phyloP scores from a whole-genome alignment of 2,888 invertebrate species.

The Stenurella melanura region DNA sequence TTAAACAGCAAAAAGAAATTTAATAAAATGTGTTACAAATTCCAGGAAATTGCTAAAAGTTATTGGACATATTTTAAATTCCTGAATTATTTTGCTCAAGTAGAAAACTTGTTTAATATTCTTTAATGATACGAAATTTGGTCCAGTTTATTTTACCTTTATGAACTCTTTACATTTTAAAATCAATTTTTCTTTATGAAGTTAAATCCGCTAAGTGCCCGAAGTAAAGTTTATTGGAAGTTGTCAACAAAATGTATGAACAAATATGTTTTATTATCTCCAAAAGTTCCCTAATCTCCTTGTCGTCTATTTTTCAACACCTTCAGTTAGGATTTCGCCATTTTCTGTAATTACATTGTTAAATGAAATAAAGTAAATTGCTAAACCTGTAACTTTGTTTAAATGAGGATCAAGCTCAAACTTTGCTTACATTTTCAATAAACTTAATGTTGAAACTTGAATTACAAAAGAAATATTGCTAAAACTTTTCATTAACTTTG shows the following conservation, averaged over 20 bases:
- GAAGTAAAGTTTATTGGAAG: not conserved
- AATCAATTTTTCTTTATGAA: no score
- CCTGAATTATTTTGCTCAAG: no score
- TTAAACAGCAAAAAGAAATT: no score
- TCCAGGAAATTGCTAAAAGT: no score
- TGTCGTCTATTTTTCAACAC: not conserved
- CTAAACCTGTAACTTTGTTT: conserved; percentile 55
- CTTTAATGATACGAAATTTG: no score
- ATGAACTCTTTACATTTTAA: no score
- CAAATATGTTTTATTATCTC: not conserved
- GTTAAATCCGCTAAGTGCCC: no score
- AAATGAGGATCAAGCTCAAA: conserved; percentile 55
- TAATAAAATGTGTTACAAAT: no score
- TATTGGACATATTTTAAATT: no score
- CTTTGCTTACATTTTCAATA: conserved; percentile 61
- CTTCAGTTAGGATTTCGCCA: conserved; percentile 8
- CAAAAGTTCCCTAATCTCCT: not conserved
- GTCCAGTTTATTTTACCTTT: no score
- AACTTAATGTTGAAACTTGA: conserved; percentile 60
- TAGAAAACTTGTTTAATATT: no score
- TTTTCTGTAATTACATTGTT: conserved; percentile 56
- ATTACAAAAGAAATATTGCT: conserved; percentile 60
- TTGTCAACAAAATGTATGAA: not conserved
- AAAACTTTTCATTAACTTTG: conserved; percentile 56
- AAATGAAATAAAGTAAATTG: conserved; percentile 56